These are phyloP conservation scores for Coenonympha glycerion DNA, from an alignment of 2,888 invertebrate genomes.

Conservation along the genomic window DNA sequence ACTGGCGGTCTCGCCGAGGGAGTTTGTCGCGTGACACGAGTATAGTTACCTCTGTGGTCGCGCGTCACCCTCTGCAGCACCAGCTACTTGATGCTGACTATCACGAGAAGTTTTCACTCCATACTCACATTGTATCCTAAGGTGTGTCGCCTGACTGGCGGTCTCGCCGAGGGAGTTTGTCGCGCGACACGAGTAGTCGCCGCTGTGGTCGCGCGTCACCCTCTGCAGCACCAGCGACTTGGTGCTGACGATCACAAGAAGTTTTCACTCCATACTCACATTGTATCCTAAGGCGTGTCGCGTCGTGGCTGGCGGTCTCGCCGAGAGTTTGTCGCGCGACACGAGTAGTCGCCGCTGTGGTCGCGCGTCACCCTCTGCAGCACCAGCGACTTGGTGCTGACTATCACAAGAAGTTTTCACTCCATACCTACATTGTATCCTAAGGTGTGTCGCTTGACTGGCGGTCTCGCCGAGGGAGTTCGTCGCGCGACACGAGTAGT, in stretches of 20 bases:
- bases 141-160: constrained; percentile 82
- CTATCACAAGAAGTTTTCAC: too few species aligned
- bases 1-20: not conserved
- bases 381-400: constrained; percentile 91
- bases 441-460: constrained; percentile 83
- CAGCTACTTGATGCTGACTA: too few species aligned
- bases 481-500: constrained; percentile 88
- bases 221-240: constrained; percentile 91
- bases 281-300: constrained; percentile 85
- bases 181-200: constrained; percentile 89
- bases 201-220: constrained; percentile 87
- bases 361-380: constrained; percentile 88
- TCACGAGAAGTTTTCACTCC: too few species aligned
- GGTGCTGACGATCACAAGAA: constrained; percentile 91
- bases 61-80: constrained; percentile 90
- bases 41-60: constrained; percentile 89
- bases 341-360: constrained; percentile 89
- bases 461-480: constrained; percentile 89
- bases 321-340: constrained; percentile 89
- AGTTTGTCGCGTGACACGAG: constrained; percentile 80
- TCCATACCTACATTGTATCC: constrained; percentile 93
- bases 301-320: constrained; percentile 86
- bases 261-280: too few species aligned
- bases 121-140: constrained; percentile 91
- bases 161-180: constrained; percentile 89